Percentiles rank a stretch among this genome's conserved stretches.
Evolutionary conservation across 2,113 vertebrate genomes (phyloP).

Genomic region (Geococcyx californianus): DNA sequence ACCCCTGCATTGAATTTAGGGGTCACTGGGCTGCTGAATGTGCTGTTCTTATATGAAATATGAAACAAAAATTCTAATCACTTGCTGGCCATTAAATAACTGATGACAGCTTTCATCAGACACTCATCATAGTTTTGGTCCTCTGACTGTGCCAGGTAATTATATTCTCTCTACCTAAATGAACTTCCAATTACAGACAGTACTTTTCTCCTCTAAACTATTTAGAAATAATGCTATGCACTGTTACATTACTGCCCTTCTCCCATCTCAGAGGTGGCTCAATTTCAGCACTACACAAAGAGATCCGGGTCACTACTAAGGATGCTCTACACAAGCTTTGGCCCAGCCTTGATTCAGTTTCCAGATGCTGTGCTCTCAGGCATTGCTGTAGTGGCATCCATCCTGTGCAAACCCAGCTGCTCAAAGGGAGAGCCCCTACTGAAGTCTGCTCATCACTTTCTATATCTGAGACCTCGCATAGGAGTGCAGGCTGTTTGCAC

Average conservation of each 20-base stretch:
- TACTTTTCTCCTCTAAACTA: slow-evolving; percentile 19
- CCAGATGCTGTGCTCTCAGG: neutral
- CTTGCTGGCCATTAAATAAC: slow-evolving; percentile 42
- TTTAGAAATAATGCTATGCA: neutral
- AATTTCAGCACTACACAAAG: neutral
- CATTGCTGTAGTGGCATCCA: rapidly evolving
- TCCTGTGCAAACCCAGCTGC: neutral
- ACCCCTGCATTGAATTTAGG: slow-evolving; percentile 1
- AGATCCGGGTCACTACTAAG: neutral
- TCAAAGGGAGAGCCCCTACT: neutral
- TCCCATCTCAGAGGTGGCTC: neutral
- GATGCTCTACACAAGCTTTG: neutral
- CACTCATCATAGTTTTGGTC: neutral
- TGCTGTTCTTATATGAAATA: slow-evolving; percentile 29
- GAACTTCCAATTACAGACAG: slow-evolving; percentile 39
- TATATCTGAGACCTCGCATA: neutral
- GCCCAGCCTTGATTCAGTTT: rapidly evolving
- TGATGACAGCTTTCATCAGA: slow-evolving; percentile 43
- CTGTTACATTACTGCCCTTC: neutral
- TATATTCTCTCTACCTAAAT: slow-evolving; percentile 43
- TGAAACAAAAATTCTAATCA: slow-evolving; percentile 36
- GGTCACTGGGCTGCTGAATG: slow-evolving; percentile 39
- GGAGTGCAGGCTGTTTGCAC: neutral
- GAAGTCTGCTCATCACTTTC: neutral
- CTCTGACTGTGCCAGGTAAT: slow-evolving; percentile 25